Base-by-base conservation (phyloP, 2,888 invertebrate species). In the Eugnorisma glareosa region DNA sequence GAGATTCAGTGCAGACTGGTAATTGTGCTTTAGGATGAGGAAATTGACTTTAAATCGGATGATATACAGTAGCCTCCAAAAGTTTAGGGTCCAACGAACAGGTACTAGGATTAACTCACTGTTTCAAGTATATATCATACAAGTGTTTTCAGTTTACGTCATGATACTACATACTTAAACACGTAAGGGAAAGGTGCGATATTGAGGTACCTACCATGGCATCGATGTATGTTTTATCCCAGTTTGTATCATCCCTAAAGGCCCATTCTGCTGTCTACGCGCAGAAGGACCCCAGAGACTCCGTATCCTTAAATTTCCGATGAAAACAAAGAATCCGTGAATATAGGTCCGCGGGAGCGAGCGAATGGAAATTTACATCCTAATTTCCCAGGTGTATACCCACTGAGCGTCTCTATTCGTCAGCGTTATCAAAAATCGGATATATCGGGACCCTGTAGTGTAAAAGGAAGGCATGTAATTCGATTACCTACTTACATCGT, bases 331-430 rank as follows among this genome's bases (percentile, higher is more conserved):
- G 96, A 96, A 95, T 93, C 92, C 94, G 90, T 90, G 95, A 93
- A 94, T 95, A 93, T 92, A 95, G 93, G 93, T 94, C 93, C 92
- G 92, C 92, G 91, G 87, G 92, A 93, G 90, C 92, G 93, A 90
- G 89, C 91, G 94, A 95, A 95, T 94, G 94, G 91, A 95, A 96
- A 96, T 97, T 96, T 96, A 96, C 96, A 96, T 96, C 94, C 95
- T 96, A 96, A 97, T 97, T 96, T 97, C 97, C 97, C 97, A 89
- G 81, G 97, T 93, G 97, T 90, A 91, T 95, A 92, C 91, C 85
- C 86, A 87, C 87, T 84, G 91, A 91, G 90, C 91, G 59, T 83
- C 90, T 91, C 90, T 93, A 93, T 94, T 95, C 94, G 94, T 95
- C 94, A 94, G 93, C 91, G 88, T 92, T 94, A 94, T 93, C 93